Evolutionary conservation across 2,797 vertebrate species (phyloP).

Genomic region (Acomys russatus): DNA sequence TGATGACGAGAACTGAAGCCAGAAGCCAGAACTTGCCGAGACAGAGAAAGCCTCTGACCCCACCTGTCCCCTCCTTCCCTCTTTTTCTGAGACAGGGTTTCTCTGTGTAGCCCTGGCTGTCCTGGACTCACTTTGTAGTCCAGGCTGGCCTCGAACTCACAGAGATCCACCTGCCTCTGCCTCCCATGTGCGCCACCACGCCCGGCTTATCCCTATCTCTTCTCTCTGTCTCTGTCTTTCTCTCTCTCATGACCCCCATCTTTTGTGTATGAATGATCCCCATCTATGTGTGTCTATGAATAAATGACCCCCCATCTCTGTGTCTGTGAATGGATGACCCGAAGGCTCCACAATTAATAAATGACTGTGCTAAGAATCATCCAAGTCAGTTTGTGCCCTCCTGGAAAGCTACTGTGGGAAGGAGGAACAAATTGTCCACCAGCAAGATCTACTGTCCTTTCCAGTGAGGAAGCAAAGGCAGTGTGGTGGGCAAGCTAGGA

Average conservation of each 20-base stretch:
- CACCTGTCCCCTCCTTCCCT: no score
- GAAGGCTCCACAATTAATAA: background rate
- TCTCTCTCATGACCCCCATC: background rate
- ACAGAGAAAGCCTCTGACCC: no score
- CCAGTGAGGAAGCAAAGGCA: background rate
- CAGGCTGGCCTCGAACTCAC: no score
- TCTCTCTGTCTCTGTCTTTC: no score
- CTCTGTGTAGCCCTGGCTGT: no score
- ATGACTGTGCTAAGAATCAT: no score
- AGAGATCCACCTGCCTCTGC: no score
- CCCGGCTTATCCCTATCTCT: no score
- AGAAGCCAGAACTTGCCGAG: background rate
- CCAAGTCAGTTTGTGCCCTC: background rate
- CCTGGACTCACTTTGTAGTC: no score
- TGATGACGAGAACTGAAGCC: background rate
- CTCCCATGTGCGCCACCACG: no score
- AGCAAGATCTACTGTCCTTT: background rate
- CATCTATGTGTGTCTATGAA: background rate
- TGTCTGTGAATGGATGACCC: background rate
- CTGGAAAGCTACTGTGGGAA: background rate
- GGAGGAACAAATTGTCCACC: background rate
- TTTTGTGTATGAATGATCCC: background rate
- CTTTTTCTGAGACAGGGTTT: no score
- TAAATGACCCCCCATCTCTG: background rate
- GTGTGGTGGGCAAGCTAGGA: background rate